A percentile compares a stretch with the other conserved stretches of the same genome.
Evolutionary conservation across 2,113 vertebrate species (phyloP).

Genomic region (Cepphus grylle): DNA sequence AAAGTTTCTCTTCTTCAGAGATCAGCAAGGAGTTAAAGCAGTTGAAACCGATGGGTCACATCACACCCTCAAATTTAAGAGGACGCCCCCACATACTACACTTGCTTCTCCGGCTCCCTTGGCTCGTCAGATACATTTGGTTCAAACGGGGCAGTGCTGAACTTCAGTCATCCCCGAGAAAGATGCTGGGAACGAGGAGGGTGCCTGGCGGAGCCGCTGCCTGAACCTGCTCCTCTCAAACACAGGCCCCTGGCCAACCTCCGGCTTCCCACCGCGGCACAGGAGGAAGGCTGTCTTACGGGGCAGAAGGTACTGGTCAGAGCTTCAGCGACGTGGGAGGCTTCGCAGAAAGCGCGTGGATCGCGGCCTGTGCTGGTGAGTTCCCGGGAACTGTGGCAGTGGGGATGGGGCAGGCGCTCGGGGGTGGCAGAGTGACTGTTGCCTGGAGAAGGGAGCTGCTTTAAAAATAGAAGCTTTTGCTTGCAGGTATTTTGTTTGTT

Average conservation of each 20-base stretch:
- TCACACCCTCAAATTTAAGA: neutral
- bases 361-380: neutral
- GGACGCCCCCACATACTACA: neutral
- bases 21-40: neutral
- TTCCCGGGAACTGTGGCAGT: neutral
- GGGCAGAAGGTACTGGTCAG: neutral
- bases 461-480: neutral
- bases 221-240: neutral
- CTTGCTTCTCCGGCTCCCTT: neutral
- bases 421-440: neutral
- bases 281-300: neutral
- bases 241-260: neutral
- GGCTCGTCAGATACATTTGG: neutral
- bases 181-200: neutral
- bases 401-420: neutral
- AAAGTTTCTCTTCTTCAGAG: neutral
- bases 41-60: neutral
- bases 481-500: neutral
- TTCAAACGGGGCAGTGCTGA: neutral
- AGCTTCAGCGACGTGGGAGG: neutral
- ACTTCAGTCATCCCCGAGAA: neutral
- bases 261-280: neutral
- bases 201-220: accelerated
- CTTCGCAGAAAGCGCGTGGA: neutral
- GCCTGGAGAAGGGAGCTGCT: neutral